Percentiles rank a stretch among this genome's conserved stretches.
These are phyloP conservation scores for Notarius lentiginosus DNA, from an alignment of 2,113 vertebrate species.

Conservation along the genomic window DNA sequence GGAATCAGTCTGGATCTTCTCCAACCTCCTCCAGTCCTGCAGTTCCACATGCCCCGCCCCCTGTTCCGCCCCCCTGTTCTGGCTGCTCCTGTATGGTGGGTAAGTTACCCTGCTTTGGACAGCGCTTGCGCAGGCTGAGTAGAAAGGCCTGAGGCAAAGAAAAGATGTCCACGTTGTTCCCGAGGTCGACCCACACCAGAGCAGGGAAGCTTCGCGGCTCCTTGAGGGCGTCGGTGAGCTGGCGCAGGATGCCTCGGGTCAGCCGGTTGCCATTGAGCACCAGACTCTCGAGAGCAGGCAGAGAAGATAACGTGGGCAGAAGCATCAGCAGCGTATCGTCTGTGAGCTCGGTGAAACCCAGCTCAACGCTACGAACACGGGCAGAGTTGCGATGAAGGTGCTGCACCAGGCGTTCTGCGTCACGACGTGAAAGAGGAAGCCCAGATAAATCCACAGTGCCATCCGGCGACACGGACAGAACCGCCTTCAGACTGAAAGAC, in stretches of 20 bases:
- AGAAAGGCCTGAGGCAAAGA: constrained; percentile 92
- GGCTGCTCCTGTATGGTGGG: constrained; percentile 93
- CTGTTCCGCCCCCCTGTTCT: constrained; percentile 46
- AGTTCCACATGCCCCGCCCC: constrained; percentile 71
- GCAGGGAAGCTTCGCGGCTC: constrained; percentile 88
- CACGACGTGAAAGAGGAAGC: constrained; percentile 77
- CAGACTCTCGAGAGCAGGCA: constrained; percentile 87
- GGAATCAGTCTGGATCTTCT: constrained; percentile 23
- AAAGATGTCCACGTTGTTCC: constrained; percentile 99
- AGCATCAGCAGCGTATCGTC: constrained; percentile 88
- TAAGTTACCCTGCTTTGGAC: constrained; percentile 91
- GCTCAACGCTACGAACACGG: constrained; percentile 81
- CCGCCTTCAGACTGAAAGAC: constrained; percentile 80
- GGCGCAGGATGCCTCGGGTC: constrained; percentile 84
- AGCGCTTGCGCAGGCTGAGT: constrained; percentile 88
- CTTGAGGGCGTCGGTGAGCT: constrained; percentile 89
- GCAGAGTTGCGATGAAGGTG: constrained; percentile 84
- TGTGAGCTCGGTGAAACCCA: constrained; percentile 93
- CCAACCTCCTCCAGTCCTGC: constrained; percentile 64
- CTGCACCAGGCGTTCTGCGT: constrained; percentile 81
- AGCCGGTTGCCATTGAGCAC: constrained; percentile 92
- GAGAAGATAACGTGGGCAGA: constrained; percentile 79
- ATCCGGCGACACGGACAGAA: constrained; percentile 77
- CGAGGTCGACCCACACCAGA: constrained; percentile 94
- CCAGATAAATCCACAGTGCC: constrained; percentile 88